Percentiles rank a stretch among this genome's conserved stretches.
These are phyloP conservation scores for Loxodonta africana DNA, from an alignment of 2,113 vertebrate species.

Conservation along the genomic window DNA sequence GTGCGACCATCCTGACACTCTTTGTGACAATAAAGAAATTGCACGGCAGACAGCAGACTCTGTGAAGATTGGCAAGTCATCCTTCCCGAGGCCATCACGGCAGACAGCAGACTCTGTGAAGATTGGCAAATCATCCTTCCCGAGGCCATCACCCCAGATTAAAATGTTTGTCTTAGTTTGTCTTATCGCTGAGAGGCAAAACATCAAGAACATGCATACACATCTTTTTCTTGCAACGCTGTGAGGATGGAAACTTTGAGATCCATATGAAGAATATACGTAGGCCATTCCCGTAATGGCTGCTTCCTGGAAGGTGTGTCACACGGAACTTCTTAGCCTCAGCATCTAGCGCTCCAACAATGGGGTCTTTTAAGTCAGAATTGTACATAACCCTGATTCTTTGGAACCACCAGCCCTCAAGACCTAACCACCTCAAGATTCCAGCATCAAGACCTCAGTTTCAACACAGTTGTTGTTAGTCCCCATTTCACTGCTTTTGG, in stretches of 20 bases:
- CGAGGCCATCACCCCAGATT: background rate
- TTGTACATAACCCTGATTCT: too few species aligned
- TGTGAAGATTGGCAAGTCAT: background rate
- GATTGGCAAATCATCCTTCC: background rate
- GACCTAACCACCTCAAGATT: conserved; percentile 48
- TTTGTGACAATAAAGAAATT: background rate
- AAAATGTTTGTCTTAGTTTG: background rate
- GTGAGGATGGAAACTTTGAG: background rate
- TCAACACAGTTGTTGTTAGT: conserved; percentile 70
- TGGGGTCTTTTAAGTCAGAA: too few species aligned
- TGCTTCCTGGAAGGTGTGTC: too few species aligned
- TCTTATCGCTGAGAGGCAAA: background rate
- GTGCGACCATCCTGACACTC: background rate
- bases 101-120: background rate
- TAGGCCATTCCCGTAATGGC: too few species aligned
- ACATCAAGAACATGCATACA: background rate
- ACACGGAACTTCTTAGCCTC: too few species aligned
- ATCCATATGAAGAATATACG: rapidly evolving
- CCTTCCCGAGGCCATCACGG: background rate
- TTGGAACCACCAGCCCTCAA: conserved; percentile 28
- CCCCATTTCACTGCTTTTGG: conserved; percentile 85
- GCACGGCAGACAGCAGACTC: background rate
- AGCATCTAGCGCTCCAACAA: too few species aligned
- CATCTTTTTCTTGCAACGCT: background rate
- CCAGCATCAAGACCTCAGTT: conserved; percentile 89